These are phyloP conservation scores for Epizoanthus illoricatus DNA, from an alignment of 92 coral and sea anemone species.

Conservation along the genomic window DNA sequence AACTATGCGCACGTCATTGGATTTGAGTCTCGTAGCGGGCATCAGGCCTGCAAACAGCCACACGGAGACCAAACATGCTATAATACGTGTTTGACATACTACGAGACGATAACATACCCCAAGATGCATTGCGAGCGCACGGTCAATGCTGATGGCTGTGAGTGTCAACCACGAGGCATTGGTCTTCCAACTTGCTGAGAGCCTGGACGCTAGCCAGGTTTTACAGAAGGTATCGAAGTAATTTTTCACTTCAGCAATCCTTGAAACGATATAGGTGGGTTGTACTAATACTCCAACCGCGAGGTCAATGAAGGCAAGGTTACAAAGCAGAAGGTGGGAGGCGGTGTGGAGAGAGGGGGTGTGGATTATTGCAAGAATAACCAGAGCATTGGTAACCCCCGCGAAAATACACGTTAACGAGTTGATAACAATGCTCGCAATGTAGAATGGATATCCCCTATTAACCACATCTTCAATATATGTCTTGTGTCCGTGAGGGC, in stretches of 20 bases:
- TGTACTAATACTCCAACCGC: conserved; percentile 59
- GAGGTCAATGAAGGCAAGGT: conserved; percentile 52
- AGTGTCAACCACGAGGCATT: conserved; percentile 49
- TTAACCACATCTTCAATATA: conserved; percentile 13
- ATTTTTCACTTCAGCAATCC: conserved; percentile 30
- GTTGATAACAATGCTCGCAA: conserved; percentile 29
- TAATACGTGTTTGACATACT: conserved; percentile 34
- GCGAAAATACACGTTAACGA: conserved; percentile 12
- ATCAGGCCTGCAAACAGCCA: conserved; percentile 42
- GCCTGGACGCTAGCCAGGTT: conserved; percentile 50
- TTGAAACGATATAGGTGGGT: conserved; percentile 51
- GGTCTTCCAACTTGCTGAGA: conserved; percentile 50
- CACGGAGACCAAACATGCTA: conserved; percentile 2
- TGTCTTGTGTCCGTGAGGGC: conserved; percentile 25
- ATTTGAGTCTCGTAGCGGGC: conserved; percentile 53
- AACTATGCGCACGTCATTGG: conserved; percentile 38
- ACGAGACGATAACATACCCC: conserved; percentile 47
- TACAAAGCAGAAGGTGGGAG: conserved; percentile 50
- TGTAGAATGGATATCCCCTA: conserved; percentile 11
- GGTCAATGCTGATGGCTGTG: conserved; percentile 56
- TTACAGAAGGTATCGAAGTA: conserved; percentile 43
- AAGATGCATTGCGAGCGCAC: conserved; percentile 54
- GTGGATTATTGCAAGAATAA: conserved; percentile 14
- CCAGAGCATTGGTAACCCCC: conserved; percentile 25
- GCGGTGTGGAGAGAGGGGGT: conserved; percentile 42